Conservation (phyloP, 2,888 invertebrate genomes). For the Idaea dimidiata region DNA sequence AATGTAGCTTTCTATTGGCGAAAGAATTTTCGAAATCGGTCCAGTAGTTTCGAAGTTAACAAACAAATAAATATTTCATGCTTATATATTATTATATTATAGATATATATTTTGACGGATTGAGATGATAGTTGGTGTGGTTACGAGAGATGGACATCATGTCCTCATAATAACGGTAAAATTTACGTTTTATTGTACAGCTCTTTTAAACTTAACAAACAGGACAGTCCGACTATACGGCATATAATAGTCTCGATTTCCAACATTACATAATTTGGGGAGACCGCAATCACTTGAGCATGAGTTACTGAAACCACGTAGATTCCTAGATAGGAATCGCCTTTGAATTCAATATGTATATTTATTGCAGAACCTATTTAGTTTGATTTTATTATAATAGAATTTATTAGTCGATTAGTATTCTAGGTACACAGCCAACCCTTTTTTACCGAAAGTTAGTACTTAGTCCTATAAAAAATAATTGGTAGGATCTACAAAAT, state of each 20-base stretch:
- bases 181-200: not conserved
- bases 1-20: too few species aligned
- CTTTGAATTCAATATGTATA: not conserved
- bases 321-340: not conserved
- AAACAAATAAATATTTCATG: too few species aligned
- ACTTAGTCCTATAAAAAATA: not conserved
- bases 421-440: not conserved
- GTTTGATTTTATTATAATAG: not conserved
- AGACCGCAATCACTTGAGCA: not conserved
- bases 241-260: not conserved
- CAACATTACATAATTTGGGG: not conserved
- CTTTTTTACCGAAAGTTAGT: not conserved
- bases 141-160: too few species aligned
- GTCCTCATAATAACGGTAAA: not conserved
- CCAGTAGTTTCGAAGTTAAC: too few species aligned
- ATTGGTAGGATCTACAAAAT: too few species aligned
- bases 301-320: not conserved
- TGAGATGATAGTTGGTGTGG: too few species aligned
- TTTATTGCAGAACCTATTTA: not conserved
- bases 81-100: too few species aligned
- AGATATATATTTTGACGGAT: too few species aligned
- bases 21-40: too few species aligned
- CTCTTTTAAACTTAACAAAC: not conserved
- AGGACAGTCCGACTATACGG: not conserved
- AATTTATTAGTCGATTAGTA: not conserved